Base-by-base conservation (phyloP, 2,113 vertebrate genomes). In the Panurus biarmicus region DNA sequence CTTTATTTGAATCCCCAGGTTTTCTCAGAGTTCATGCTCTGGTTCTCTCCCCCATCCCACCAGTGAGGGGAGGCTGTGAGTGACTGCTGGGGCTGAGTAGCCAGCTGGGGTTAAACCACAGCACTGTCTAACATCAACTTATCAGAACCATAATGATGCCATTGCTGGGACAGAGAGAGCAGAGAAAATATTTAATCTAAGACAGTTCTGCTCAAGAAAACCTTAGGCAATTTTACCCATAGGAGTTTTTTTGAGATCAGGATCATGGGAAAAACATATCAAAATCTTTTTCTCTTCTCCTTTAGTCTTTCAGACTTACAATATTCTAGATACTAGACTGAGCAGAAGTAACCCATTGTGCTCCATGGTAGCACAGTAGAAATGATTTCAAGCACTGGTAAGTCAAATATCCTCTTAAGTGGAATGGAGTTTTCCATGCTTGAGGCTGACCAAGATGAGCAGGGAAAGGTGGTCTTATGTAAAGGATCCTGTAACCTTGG, bases 161-260 rank as follows among this genome's bases (percentile, higher is more conserved):
- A 90, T 60, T 67, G 75, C 78, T 86, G 60, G 74, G 94, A 95
- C 33, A 77, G 53, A 53, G 23, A 18, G 78, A 97, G 72, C 91
- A 96, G 88, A 95, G 94, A 75, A 60, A 74, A 85, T 87, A 97
- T 97, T 94, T 95, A 94, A 96, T 95, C 85, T 70, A 86, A 95
- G 64, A 83, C 91, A 95, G 70, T 75, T 97, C 97, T 97, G 88
- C 97, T 97, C 94, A 95, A 96, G 96, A 98, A 98, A 98, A 87
- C 44, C 42, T 71, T 58, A 54, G 79, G 75, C 58, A 36, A 75
- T 96, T 97, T 98, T 94, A 91, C 94, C 89, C 94, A 94, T 75
- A 80, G 92, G 95, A 97, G 93, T 90, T 95, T 89, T 94, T 95
- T 96, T 89, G 89, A 96, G 93, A 93, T 97, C 88, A 73, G 82